Conservation (phyloP, 2,113 vertebrate species). For the Alligator mississippiensis region DNA sequence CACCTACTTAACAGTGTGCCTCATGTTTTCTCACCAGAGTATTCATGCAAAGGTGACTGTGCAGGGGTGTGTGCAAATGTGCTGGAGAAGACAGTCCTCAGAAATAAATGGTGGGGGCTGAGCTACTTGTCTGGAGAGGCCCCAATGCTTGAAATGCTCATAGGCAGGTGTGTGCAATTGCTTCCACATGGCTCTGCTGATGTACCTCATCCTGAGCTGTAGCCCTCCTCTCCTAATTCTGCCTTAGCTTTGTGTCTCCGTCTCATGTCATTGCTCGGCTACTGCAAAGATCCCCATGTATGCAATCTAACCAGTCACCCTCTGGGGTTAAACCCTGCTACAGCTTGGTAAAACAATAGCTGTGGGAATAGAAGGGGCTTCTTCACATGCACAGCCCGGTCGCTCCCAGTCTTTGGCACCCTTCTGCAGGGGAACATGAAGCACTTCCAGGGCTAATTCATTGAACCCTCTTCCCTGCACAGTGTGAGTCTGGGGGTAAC, state of each 20-base stretch:
- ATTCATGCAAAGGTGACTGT: too few species aligned
- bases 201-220: background rate
- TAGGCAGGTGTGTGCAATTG: background rate
- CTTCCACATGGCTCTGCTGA: background rate
- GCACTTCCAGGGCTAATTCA: too few species aligned
- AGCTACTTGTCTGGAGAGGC: too few species aligned
- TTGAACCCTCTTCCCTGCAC: too few species aligned
- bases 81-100: background rate
- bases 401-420: background rate
- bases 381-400: background rate
- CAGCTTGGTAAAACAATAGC: too few species aligned
- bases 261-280: background rate
- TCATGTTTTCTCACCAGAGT: background rate
- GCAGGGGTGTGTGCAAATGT: conserved; percentile 22
- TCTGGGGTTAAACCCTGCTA: too few species aligned
- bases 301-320: too few species aligned
- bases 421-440: too few species aligned
- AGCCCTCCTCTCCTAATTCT: background rate
- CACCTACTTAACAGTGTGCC: too few species aligned
- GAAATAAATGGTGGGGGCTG: background rate
- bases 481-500: background rate
- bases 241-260: background rate
- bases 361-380: too few species aligned
- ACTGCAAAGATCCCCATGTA: too few species aligned
- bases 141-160: too few species aligned